Evolutionary conservation across 2,888 invertebrate genomes (phyloP), one percentile per base, ranked within the genome.

Genomic region (Clistopyga incitator): DNA sequence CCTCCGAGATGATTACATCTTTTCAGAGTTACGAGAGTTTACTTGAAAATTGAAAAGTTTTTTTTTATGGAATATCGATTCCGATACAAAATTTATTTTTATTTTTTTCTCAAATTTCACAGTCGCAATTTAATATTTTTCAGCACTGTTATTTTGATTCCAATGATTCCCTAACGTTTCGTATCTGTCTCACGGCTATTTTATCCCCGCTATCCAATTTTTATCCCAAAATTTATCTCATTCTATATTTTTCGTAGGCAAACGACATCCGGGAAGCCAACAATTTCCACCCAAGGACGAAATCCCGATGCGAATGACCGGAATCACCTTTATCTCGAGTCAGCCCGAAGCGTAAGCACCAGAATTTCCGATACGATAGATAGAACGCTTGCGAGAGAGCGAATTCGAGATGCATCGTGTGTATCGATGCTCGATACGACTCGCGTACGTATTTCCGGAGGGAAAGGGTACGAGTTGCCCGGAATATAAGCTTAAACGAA

Each of bases 381-480:
- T 65, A 79, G 52, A 67, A 79, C 61, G 52, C 72, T 59, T 20
- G 56, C 70, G 56, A 70, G 38, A 64, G 74, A 56, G 52, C 50
- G 70, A 70, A 78, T 75, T 65, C 45, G 54, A 50, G 42, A 72
- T 59, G 42, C 68, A 45, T 74, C 47, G 8, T 67, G 56, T 77
- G 68, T 85, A 84, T 84, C 82, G 79, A 45, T 76, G 71, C 84
- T 81, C 78, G 82, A 87, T 88, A 85, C 87, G 71, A 81, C 84
- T 84, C 84, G 87, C 87, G 84, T 85, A 85, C 78, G 84, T 81
- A 82, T 85, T 85, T 86, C 86, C 84, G 78, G 72, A 45, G 71
- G 80, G 83, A 70, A 80, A 64, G 76, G 64, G 29, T 77, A 68
- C 29, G 13, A 54, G 65, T 34, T 76, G 45, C 6, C 8, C 34